Conservation (phyloP, 2,888 invertebrate species). For the Tinea pellionella region DNA sequence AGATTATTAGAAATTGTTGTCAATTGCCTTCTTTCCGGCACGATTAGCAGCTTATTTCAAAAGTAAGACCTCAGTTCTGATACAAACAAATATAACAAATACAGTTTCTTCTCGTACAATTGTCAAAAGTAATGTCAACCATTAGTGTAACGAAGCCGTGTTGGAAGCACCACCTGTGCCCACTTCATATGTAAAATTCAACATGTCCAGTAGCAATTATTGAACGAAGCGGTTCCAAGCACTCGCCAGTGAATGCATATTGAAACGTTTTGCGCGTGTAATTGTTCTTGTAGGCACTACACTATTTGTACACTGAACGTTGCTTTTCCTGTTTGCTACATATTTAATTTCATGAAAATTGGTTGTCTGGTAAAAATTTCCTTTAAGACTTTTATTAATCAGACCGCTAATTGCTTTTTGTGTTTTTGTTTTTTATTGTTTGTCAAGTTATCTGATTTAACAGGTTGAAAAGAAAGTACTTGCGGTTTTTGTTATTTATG, state of each 20-base stretch:
- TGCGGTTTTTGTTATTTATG: too few species aligned
- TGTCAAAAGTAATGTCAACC: background rate
- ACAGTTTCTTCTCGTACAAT: background rate
- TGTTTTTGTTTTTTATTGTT: background rate
- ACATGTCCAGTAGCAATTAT: constrained; percentile 7
- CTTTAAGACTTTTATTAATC: background rate
- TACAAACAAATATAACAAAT: too few species aligned
- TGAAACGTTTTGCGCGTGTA: constrained; percentile 6
- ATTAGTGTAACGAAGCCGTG: background rate
- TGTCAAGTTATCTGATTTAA: background rate
- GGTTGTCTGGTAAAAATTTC: too few species aligned
- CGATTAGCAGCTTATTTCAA: too few species aligned
- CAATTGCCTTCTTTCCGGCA: too few species aligned
- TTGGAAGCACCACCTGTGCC: background rate
- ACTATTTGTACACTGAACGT: background rate
- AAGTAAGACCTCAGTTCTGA: too few species aligned
- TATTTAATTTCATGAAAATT: background rate
- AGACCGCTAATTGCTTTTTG: background rate
- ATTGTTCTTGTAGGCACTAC: background rate
- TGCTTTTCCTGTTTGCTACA: background rate
- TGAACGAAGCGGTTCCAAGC: background rate
- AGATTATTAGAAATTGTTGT: too few species aligned
- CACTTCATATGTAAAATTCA: constrained; percentile 8
- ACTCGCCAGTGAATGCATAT: constrained; percentile 2
- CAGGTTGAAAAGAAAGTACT: background rate